phyloP scores from a whole-genome alignment of 1,140 invertebrate species.

The Lepidurus couesii region DNA sequence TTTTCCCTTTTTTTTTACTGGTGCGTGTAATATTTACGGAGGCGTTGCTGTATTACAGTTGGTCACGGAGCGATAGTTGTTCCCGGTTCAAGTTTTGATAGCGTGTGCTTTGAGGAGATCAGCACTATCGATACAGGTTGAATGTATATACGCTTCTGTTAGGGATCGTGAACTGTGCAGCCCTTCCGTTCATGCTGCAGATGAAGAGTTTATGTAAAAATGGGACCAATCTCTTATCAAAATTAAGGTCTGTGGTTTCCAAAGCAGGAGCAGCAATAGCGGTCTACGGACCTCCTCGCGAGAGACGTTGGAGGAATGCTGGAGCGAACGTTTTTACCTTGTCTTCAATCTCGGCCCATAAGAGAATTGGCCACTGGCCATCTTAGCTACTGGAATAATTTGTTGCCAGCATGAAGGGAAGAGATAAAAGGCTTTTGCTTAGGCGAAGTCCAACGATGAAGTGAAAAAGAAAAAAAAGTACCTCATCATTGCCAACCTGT shows the following conservation, averaged over 20 bases:
- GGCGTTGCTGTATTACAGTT: not conserved
- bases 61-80: not conserved
- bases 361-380: not conserved
- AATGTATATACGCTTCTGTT: not conserved
- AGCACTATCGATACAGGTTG: not conserved
- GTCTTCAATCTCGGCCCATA: conserved; percentile 1
- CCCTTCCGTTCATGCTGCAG: not conserved
- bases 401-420: conserved; percentile 6
- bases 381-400: conserved; percentile 5
- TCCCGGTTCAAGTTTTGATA: conserved; percentile 5
- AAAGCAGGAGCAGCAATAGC: not conserved
- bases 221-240: conserved; percentile 1
- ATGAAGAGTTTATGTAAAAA: conserved; percentile 12
- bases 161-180: not conserved
- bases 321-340: conserved; percentile 2
- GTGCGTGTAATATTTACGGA: not conserved
- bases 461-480: not conserved
- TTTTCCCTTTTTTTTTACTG: not conserved
- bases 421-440: conserved; percentile 1
- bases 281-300: not conserved
- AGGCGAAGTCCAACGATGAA: not conserved
- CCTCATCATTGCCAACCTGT: conserved; percentile 15
- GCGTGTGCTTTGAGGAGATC: not conserved
- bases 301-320: not conserved
- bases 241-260: not conserved